phyloP scores from a whole-genome alignment of 1,140 invertebrate species.

The Calosoma granatense region DNA sequence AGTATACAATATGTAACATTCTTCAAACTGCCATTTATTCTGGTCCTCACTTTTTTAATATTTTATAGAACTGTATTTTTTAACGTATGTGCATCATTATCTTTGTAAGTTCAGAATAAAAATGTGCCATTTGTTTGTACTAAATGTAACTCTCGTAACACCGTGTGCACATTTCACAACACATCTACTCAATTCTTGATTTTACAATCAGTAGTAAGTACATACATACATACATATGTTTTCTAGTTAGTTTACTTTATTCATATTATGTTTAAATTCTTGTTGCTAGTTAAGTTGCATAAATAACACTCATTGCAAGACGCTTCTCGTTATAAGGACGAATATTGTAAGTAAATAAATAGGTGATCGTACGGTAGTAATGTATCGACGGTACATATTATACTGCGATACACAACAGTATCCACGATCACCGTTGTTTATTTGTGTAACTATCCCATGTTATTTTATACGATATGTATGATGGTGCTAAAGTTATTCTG shows the following conservation, averaged over 20 bases:
- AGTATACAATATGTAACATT: slow-evolving; percentile 9
- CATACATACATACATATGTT: too few relatives aligned
- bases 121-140: slow-evolving; percentile 4
- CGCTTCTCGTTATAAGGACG: not conserved
- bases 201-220: not conserved
- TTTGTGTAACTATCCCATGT: not conserved
- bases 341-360: not conserved
- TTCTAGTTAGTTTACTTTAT: not conserved
- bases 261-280: not conserved
- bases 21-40: slow-evolving; percentile 28
- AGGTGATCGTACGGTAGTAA: too few relatives aligned
- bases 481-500: slow-evolving; percentile 7
- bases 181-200: not conserved
- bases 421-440: not conserved
- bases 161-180: not conserved
- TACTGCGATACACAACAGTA: too few relatives aligned
- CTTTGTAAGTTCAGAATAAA: not conserved
- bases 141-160: not conserved
- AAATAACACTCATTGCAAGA: not conserved
- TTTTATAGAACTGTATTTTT: slow-evolving; percentile 16
- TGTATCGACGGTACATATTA: too few relatives aligned
- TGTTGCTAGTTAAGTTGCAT: not conserved
- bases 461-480: not conserved
- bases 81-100: not conserved
- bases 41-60: slow-evolving; percentile 20